Percentiles rank a stretch among this genome's conserved stretches.
These are phyloP conservation scores for Brotula barbata DNA, from an alignment of 2,797 vertebrate genomes.

Conservation along the genomic window DNA sequence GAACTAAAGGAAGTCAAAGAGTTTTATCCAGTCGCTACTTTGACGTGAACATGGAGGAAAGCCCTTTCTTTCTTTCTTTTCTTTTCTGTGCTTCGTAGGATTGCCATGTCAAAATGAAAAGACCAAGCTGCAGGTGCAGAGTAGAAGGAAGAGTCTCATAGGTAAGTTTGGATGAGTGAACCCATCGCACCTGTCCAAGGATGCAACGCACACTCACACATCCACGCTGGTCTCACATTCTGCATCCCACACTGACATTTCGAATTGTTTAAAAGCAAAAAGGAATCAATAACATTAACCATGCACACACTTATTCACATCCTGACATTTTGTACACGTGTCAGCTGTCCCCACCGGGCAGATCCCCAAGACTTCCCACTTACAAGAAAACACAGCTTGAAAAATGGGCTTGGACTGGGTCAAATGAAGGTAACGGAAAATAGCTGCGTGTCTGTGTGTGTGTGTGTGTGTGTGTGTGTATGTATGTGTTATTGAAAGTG, in stretches of 20 bases:
- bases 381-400: slow-evolving; percentile 49
- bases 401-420: slow-evolving; percentile 59
- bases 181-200: slow-evolving; percentile 1
- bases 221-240: neutral
- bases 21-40: too few species aligned
- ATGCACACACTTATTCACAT: slow-evolving; percentile 26
- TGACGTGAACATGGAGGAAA: slow-evolving; percentile 7
- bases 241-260: neutral
- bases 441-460: slow-evolving; percentile 4
- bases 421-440: slow-evolving; percentile 62
- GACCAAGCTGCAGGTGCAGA: slow-evolving; percentile 92
- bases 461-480: slow-evolving; percentile 18
- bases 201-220: neutral
- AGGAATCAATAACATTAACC: slow-evolving; percentile 13
- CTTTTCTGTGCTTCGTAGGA: slow-evolving; percentile 79
- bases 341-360: slow-evolving; percentile 34
- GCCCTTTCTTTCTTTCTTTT: slow-evolving; percentile 11
- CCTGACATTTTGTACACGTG: slow-evolving; percentile 43
- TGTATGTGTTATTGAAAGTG: slow-evolving; percentile 58
- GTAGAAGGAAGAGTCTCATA: slow-evolving; percentile 89
- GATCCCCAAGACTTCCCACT: slow-evolving; percentile 35
- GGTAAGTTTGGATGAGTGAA: slow-evolving; percentile 79
- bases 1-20: neutral
- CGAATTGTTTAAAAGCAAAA: slow-evolving; percentile 11
- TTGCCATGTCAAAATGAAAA: slow-evolving; percentile 95